Conservation (phyloP, 2,113 vertebrate genomes). For the Alectura lathami region DNA sequence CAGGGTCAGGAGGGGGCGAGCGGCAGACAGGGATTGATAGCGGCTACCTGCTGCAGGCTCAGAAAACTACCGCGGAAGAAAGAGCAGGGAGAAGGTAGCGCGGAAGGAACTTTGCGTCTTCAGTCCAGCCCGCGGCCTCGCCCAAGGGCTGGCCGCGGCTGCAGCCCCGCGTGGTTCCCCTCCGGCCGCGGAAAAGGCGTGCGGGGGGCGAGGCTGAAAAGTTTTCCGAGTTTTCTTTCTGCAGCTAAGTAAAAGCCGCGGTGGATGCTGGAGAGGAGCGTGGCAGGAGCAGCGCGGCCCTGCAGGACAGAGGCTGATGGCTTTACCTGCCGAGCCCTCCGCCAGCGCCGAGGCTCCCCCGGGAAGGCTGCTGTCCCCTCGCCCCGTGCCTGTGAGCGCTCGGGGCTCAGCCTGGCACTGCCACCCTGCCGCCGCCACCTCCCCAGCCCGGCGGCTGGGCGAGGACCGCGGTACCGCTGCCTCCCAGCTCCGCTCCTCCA, state of each 20-base stretch:
- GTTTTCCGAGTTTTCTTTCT: not conserved
- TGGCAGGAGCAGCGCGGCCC: not conserved
- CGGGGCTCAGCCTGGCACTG: not conserved
- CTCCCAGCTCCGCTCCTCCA: not conserved
- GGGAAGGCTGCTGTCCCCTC: not conserved
- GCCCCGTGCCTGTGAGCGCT: not conserved
- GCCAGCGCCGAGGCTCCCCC: not conserved
- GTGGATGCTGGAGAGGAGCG: not conserved
- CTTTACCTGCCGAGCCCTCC: not conserved
- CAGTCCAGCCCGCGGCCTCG: no score
- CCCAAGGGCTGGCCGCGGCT: not conserved
- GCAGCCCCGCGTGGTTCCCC: not conserved
- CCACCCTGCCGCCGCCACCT: not conserved
- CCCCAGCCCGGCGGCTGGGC: no score
- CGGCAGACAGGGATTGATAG: not conserved
- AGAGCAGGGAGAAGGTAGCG: no score
- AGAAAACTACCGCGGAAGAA: not conserved
- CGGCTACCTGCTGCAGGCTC: conserved; percentile 2
- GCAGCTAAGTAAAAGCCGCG: not conserved
- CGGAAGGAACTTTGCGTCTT: not conserved
- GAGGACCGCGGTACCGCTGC: not conserved
- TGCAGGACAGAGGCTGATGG: not conserved
- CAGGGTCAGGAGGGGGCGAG: conserved; percentile 51
- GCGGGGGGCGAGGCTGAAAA: not conserved
- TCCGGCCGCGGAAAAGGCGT: not conserved